A percentile compares a stretch with the other conserved stretches of the same genome.
phyloP scores from a whole-genome alignment of 2,888 invertebrate species.

The Spodoptera exigua region DNA sequence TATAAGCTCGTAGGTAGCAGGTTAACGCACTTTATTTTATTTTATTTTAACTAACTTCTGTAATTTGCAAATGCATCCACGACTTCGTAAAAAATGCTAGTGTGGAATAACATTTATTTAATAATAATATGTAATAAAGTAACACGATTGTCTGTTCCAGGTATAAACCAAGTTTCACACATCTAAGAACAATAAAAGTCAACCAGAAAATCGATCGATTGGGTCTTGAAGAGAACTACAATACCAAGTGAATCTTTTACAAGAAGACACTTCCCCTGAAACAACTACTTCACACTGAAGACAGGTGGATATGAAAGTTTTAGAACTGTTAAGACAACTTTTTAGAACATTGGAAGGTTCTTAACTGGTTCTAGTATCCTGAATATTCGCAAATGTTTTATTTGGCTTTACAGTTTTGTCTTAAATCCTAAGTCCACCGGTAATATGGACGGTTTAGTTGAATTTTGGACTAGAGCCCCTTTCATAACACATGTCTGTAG shows the following conservation, averaged over 20 bases:
- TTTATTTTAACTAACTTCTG: no score
- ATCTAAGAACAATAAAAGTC: neutral
- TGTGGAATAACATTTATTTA: no score
- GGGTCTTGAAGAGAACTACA: neutral
- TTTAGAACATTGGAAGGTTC: slow-evolving; percentile 56
- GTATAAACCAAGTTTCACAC: neutral
- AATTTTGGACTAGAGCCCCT: no score
- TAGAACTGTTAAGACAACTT: slow-evolving; percentile 64
- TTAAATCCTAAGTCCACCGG: slow-evolving; percentile 1
- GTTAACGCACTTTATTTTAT: no score
- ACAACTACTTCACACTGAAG: slow-evolving; percentile 37
- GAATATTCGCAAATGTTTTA: slow-evolving; percentile 20
- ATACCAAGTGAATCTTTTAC: slow-evolving; percentile 19
- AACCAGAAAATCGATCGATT: neutral
- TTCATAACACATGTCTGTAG: no score
- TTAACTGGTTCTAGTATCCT: slow-evolving; percentile 27
- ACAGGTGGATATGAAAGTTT: slow-evolving; percentile 63
- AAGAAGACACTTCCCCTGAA: slow-evolving; percentile 17
- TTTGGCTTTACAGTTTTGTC: neutral
- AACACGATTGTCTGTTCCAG: no score
- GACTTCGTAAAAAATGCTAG: no score
- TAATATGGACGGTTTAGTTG: no score
- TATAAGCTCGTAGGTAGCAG: no score
- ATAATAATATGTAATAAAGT: no score
- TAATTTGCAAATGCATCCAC: no score